A percentile compares a stretch with the other conserved stretches of the same genome.
Conservation (phyloP, 2,113 vertebrate species). For the Neopipo cinnamomea region DNA sequence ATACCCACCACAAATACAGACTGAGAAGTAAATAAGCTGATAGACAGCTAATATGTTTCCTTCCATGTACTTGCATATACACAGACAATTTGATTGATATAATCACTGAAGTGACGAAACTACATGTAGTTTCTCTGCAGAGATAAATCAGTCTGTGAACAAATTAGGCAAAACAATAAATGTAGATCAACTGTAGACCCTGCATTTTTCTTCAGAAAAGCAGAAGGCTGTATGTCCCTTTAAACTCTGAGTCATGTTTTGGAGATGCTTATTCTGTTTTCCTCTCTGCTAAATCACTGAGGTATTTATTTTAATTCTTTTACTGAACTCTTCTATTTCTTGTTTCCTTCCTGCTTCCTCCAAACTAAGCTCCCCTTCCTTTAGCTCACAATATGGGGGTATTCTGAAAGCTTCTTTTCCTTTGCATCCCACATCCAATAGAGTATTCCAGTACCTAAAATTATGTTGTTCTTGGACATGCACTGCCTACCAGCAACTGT, state of each 20-base stretch:
- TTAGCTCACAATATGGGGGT: not conserved
- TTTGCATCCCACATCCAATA: not conserved
- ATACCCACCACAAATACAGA: not conserved
- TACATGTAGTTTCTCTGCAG: not conserved
- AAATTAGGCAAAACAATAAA: not conserved
- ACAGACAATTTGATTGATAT: not conserved
- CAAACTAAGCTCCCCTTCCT: not conserved
- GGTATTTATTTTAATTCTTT: not conserved
- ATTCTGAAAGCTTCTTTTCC: not conserved
- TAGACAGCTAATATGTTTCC: not conserved
- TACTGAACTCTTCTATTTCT: not conserved
- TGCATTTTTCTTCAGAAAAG: not conserved
- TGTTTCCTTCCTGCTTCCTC: not conserved
- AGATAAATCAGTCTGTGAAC: not conserved
- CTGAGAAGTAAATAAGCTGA: not conserved
- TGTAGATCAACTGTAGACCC: not conserved
- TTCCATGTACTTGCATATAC: not conserved
- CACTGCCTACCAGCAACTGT: not conserved
- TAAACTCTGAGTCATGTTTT: not conserved
- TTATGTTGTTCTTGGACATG: not conserved
- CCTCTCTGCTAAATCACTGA: not conserved
- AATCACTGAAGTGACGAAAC: not conserved
- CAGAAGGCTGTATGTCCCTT: not conserved
- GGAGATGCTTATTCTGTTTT: not conserved
- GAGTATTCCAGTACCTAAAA: not conserved